phyloP scores from a whole-genome alignment of 2,888 invertebrate species.

The Caenorhabditis panamensis region DNA sequence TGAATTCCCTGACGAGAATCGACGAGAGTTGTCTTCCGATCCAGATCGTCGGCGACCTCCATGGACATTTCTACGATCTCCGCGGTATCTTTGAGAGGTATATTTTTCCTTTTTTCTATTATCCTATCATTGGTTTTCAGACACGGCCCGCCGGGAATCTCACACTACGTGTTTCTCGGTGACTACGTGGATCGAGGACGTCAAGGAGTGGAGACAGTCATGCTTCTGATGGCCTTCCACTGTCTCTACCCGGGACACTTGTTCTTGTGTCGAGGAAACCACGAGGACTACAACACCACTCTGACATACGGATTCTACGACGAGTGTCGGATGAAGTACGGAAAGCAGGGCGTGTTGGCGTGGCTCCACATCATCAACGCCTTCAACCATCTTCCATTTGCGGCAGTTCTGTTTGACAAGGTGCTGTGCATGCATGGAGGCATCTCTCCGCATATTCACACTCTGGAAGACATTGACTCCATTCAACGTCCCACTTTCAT shows the following conservation, averaged over 20 bases:
- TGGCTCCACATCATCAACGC: constrained; percentile 73
- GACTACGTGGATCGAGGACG: constrained; percentile 70
- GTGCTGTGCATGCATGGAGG: constrained; percentile 78
- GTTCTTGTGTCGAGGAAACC: constrained; percentile 73
- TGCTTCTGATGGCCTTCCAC: constrained; percentile 59
- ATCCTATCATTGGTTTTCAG: background rate
- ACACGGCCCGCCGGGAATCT: constrained; percentile 42
- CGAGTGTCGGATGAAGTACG: constrained; percentile 69
- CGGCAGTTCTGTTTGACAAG: constrained; percentile 69
- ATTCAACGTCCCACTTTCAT: constrained; percentile 70
- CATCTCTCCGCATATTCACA: constrained; percentile 70
- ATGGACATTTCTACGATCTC: constrained; percentile 76
- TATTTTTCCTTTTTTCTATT: constrained; percentile 15
- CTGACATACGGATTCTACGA: constrained; percentile 78
- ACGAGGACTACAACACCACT: constrained; percentile 77
- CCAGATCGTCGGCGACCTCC: constrained; percentile 74
- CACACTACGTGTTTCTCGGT: constrained; percentile 67
- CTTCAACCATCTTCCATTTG: constrained; percentile 75
- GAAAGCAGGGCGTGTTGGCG: constrained; percentile 53
- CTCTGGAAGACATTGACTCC: constrained; percentile 66
- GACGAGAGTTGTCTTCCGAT: constrained; percentile 63
- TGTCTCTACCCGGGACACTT: constrained; percentile 72
- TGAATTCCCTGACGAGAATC: constrained; percentile 66
- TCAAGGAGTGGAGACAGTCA: constrained; percentile 63
- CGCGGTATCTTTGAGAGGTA: constrained; percentile 67